Base-by-base conservation (phyloP, 2,113 vertebrate species). In the Thalassarche chlororhynchos region DNA sequence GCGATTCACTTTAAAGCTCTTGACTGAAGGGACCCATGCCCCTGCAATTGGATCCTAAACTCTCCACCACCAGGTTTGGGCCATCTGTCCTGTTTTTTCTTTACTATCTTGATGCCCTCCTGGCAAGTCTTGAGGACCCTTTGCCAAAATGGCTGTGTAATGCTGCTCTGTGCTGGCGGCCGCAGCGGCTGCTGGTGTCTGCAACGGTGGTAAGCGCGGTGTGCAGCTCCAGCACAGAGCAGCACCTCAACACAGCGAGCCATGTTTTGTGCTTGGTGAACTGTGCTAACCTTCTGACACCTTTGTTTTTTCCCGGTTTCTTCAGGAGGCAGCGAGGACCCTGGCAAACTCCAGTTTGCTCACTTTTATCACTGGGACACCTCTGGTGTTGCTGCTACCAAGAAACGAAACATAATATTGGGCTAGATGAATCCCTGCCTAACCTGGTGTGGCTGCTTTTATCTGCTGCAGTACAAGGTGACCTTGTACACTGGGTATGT, bases 161-260 rank as follows among this genome's bases (percentile, higher is more conserved):
- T 1, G 1, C 16, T n/a, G 25, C 9, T 55, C 23, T 12, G 28
- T 75, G 31, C 38, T 78, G 69, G 38, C 1, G 5, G 49, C 24
- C 6, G 12, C 40, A 19, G 9, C 17, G 31, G 17, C 9, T 47
- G 10, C 51, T 87, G 46, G 4, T 82, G 28, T 17, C 32, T 60
- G 26, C 7, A 12, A 40, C 40, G 6, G 4, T 29, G 38, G 6
- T 40, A 47, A 61, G 12, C 1, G 2, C 1, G 1, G 9, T 23
- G 11, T 52, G 32, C 11, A 83, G 28, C 26, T 49, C 9, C 54
- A 70, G 20, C 7, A 3, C 36, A n/a, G 64, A 61, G 15, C 15
- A 60, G 47, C 26, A 72, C 11, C 60, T 81, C 3, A 10, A 23
- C 14, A 40, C 2, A 32, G 24, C 1, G 1, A 68, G 12, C 3